These are phyloP conservation scores for Corticium candelabrum DNA, from an alignment of 37 sponge, comb jelly and placozoan species.

Conservation along the genomic window DNA sequence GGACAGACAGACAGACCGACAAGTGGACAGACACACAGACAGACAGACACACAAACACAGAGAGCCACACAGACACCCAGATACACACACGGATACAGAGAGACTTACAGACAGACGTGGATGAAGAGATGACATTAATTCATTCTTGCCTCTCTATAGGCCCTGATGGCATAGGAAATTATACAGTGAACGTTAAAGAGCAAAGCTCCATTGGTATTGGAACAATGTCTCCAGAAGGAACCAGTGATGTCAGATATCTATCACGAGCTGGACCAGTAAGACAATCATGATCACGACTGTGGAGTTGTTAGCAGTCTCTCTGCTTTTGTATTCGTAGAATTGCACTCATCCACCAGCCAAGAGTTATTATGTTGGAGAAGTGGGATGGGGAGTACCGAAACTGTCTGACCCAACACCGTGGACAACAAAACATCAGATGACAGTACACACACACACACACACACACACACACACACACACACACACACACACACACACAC, in stretches of 20 bases:
- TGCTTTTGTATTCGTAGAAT: constrained; percentile 19
- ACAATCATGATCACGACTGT: background rate
- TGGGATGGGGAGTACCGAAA: constrained; percentile 72
- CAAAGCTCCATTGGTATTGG: constrained; percentile 52
- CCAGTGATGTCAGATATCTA: constrained; percentile 52
- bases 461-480: too few relatives aligned
- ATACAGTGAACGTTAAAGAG: constrained; percentile 24
- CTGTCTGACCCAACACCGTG: constrained; percentile 34
- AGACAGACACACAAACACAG: too few relatives aligned
- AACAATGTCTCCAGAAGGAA: constrained; percentile 56
- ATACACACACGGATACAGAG: background rate
- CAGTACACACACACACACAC: too few relatives aligned
- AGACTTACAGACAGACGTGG: too few relatives aligned
- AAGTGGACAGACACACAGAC: too few relatives aligned
- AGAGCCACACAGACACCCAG: too few relatives aligned
- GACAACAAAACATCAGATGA: constrained; percentile 63
- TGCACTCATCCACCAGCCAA: constrained; percentile 48
- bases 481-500: too few relatives aligned
- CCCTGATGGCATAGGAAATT: constrained; percentile 71
- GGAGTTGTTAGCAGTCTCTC: background rate
- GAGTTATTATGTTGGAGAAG: constrained; percentile 49
- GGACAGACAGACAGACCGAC: too few relatives aligned
- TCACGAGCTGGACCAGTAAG: constrained; percentile 49
- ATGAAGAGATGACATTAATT: too few relatives aligned
- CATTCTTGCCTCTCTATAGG: constrained; percentile 20